phyloP scores from a whole-genome alignment of 1,140 invertebrate genomes.

The Lucilia sericata region DNA sequence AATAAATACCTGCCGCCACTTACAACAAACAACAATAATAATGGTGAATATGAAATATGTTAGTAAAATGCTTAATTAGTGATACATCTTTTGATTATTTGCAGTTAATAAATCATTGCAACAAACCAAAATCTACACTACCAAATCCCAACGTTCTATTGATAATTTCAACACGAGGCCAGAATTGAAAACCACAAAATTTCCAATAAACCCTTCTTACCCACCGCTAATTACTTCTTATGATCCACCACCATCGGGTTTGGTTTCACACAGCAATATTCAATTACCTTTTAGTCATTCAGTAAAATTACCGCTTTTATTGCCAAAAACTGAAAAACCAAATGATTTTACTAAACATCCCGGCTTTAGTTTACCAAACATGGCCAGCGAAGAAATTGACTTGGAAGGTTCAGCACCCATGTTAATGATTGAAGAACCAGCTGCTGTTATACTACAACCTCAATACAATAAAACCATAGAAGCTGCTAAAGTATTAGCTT shows the following conservation, averaged over 20 bases:
- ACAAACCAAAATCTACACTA: conserved; percentile 9
- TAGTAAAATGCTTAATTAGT: background rate
- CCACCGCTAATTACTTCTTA: conserved; percentile 36
- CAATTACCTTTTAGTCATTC: background rate
- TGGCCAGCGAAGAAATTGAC: background rate
- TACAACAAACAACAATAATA: background rate
- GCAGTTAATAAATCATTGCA: background rate
- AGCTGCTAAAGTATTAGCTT: conserved; percentile 45
- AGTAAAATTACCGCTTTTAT: conserved; percentile 32
- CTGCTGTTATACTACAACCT: conserved; percentile 18
- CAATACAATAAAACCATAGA: conserved; percentile 46
- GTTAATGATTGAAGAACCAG: conserved; percentile 47
- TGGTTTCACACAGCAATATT: conserved; percentile 36
- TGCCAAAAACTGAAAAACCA: conserved; percentile 3
- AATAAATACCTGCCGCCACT: background rate
- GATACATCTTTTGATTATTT: background rate
- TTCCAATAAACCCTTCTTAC: background rate
- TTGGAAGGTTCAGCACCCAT: background rate
- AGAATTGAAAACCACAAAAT: background rate
- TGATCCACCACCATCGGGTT: conserved; percentile 45
- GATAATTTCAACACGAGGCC: conserved; percentile 15
- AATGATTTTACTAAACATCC: conserved; percentile 33
- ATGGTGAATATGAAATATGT: background rate
- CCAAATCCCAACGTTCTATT: background rate
- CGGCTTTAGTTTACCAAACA: background rate